Evolutionary conservation across 2,888 invertebrate species (phyloP).

Genomic region (Matsumyia berberina): DNA sequence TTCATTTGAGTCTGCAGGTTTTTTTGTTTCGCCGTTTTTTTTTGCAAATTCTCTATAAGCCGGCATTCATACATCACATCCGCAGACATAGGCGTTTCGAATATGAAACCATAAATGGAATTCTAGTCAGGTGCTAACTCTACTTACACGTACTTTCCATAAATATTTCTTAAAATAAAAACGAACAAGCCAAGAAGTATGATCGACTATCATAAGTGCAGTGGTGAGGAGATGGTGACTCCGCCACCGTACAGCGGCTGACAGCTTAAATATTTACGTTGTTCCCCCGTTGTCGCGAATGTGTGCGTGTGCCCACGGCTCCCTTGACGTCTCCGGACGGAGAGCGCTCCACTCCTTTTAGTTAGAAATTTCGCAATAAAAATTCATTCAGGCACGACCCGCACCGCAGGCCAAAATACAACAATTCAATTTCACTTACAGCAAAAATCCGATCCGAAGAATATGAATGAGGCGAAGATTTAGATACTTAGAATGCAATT

Average conservation of each 20-base stretch:
- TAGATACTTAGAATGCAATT: conserved; percentile 65
- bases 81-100: conserved; percentile 51
- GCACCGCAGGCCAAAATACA: conserved; percentile 42
- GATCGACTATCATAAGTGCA: conserved; percentile 69
- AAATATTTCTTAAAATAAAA: conserved; percentile 69
- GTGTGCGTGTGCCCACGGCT: not conserved
- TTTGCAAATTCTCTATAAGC: conserved; percentile 5
- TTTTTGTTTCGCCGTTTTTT: not conserved
- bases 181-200: conserved; percentile 40
- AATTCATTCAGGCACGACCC: conserved; percentile 64
- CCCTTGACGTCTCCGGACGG: conserved; percentile 42
- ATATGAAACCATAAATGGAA: conserved; percentile 26
- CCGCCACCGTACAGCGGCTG: conserved; percentile 24
- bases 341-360: conserved; percentile 68
- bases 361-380: conserved; percentile 63
- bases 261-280: conserved; percentile 55
- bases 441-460: conserved; percentile 38
- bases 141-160: conserved; percentile 73
- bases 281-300: conserved; percentile 17
- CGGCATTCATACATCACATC: conserved; percentile 32
- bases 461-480: conserved; percentile 58
- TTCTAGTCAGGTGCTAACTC: conserved; percentile 67
- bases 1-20: not conserved
- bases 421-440: conserved; percentile 67
- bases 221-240: conserved; percentile 1